Evolutionary conservation across 2,113 vertebrate species (phyloP), one percentile per base, ranked within the genome.

Genomic region (Lagenorhynchus albirostris): DNA sequence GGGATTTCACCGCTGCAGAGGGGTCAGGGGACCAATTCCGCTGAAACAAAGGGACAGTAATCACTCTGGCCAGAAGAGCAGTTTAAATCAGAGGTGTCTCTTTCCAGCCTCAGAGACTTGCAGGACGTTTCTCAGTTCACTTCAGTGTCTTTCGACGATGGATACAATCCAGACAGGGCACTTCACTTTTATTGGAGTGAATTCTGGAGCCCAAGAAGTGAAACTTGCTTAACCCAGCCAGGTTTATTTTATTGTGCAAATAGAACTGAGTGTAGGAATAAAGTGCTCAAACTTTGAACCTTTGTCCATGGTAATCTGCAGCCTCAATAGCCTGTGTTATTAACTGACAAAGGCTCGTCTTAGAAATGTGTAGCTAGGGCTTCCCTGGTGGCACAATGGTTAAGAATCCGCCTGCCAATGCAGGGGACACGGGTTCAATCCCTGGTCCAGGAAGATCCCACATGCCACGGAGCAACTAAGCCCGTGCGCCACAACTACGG

Each of bases 1-100:
- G 97, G 98, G 98, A 98, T 98, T 98, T 98, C 98, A 98, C 97
- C 86, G 12, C 96, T 98, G 89, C 98, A 96, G 97, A 98, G 97
- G 97, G 98, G 98, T 97, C 97, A 97, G 95, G 97, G 98, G 97
- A 96, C 94, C 98, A 98, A 98, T 97, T 97, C 98, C 85, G 89
- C 97, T 91, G 92, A 98, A 98, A 98, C 97, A 98, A 98, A 98
- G 95, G 98, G 96, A 97, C 96, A 95, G 94, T 92, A 93, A 96
- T 97, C 95, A 87, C 58, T 97, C 60, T 90, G 82, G 95, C 93
- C 97, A 94, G 94, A 91, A 96, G 96, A 96, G 84, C 88, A 94
- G 91, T 95, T 97, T 89, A 97, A 94, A 92, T 92, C 70, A 70
- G 76, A 96, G 83, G 96, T 96, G 80, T 97, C 97, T 97, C 96